Percentiles rank a stretch among this genome's conserved stretches.
These are phyloP conservation scores for Miichthys miiuy DNA, from an alignment of 2,797 vertebrate species.

Conservation along the genomic window DNA sequence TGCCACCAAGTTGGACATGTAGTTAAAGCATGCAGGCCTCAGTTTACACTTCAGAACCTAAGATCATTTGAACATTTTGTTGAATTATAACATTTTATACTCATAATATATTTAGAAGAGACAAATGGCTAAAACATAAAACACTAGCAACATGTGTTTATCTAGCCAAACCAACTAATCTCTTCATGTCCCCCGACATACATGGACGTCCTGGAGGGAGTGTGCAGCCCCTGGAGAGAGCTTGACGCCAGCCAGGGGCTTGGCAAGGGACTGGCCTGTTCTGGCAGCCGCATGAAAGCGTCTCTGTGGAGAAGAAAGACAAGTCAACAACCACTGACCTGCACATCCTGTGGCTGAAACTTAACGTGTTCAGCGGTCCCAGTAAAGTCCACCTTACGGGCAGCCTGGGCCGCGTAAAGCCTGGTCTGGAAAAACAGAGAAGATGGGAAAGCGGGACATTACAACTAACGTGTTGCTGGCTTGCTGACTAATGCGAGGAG, in stretches of 20 bases:
- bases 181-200: slow-evolving; percentile 61
- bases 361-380: slow-evolving; percentile 70
- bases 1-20: fast-evolving
- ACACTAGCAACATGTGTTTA: neutral
- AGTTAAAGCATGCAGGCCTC: neutral
- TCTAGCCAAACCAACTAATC: neutral
- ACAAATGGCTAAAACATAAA: neutral
- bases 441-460: slow-evolving; percentile 54
- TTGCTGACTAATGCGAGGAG: neutral
- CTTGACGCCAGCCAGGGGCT: slow-evolving; percentile 73
- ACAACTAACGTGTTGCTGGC: slow-evolving; percentile 39
- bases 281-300: slow-evolving; percentile 64
- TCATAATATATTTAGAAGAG: neutral
- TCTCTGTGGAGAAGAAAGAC: slow-evolving; percentile 72
- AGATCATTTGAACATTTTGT: neutral
- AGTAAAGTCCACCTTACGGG: slow-evolving; percentile 83
- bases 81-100: neutral
- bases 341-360: slow-evolving; percentile 88
- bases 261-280: slow-evolving; percentile 61
- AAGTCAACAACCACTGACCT: slow-evolving; percentile 86
- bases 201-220: slow-evolving; percentile 74
- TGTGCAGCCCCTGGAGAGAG: slow-evolving; percentile 56
- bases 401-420: slow-evolving; percentile 93
- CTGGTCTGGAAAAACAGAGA: slow-evolving; percentile 86
- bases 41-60: neutral